Evolutionary conservation across 2,888 invertebrate species (phyloP), one percentile per base, ranked within the genome.

Genomic region (Gortyna flavago): DNA sequence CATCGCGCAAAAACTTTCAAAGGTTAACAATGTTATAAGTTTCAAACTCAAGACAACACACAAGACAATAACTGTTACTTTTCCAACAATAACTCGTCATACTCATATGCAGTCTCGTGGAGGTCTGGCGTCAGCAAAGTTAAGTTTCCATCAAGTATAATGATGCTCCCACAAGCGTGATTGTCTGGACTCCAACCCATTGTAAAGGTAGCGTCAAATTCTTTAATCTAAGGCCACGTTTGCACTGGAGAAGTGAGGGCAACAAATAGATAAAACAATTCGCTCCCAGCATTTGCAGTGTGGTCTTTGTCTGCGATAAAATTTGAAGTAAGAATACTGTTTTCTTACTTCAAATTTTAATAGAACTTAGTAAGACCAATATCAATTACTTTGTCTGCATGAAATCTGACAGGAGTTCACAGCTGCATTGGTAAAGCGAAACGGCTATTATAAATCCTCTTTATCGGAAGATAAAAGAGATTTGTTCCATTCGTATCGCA

Each of bases 391-490:
- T 59, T 54, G 16, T 59, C 65, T 73, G 57, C 1, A 2, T 18
- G 13, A 73, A 72, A 57, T 38, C 72, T 59, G 32, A 59, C 73
- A 73, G 51, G 51, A 59, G 59, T 79, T 59, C 65, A 44, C 79
- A 79, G 51, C 35, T 66, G 41, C 73, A 72, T 41, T 32, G 41
- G 21, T n/a, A 51, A 41, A 80, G 35, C 1, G 41, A 59, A 75
- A 75, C 41, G 29, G 18, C 57, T 69, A 35, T 44, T 59, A 81
- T 66, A 65, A 75, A 81, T 81, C 59, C 38, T 35, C 25, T 59
- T 59, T 75, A 69, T 69, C 81, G 11, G 18, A 32, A 80, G 35
- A 80, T 80, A 65, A 80, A 75, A 68, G 35, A 59, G 64, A 69
- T 80, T 80, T 75, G 38, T 80, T 80, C 0, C 57, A 59, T 68